A percentile compares a stretch with the other conserved stretches of the same genome.
phyloP scores from a whole-genome alignment of 64 coral and sea anemone species.

The Orbicella faveolata region DNA sequence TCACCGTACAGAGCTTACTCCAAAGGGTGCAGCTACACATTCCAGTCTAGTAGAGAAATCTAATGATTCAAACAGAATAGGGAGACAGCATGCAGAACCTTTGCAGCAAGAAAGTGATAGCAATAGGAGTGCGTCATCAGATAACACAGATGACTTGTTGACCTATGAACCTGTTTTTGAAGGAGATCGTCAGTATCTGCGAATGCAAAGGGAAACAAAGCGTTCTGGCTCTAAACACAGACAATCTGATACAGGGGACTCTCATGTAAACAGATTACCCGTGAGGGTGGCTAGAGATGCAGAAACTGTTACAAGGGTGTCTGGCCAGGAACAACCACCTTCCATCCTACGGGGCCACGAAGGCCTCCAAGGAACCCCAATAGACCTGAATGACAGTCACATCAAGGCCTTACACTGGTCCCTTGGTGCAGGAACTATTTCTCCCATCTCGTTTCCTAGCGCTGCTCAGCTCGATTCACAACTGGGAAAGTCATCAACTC shows the following conservation, averaged over 20 bases:
- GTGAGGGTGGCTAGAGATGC: neutral
- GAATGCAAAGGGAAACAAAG: constrained; percentile 5
- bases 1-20: neutral
- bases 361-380: neutral
- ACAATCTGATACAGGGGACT: neutral
- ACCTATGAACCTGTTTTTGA: constrained; percentile 80
- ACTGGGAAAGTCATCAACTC: neutral
- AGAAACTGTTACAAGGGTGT: neutral
- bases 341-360: neutral
- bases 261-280: neutral
- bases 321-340: neutral
- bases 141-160: constrained; percentile 88
- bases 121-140: constrained; percentile 45
- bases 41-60: neutral
- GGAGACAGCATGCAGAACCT: neutral
- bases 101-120: neutral
- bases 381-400: constrained; percentile 7
- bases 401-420: constrained; percentile 54
- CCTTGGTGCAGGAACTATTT: constrained; percentile 49
- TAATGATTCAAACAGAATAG: neutral
- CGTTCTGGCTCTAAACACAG: neutral
- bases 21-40: neutral
- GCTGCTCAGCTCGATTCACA: constrained; percentile 36
- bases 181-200: constrained; percentile 68
- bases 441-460: constrained; percentile 30